phyloP scores from a whole-genome alignment of 2,888 invertebrate genomes.

The Leptinotarsa peninsularis region DNA sequence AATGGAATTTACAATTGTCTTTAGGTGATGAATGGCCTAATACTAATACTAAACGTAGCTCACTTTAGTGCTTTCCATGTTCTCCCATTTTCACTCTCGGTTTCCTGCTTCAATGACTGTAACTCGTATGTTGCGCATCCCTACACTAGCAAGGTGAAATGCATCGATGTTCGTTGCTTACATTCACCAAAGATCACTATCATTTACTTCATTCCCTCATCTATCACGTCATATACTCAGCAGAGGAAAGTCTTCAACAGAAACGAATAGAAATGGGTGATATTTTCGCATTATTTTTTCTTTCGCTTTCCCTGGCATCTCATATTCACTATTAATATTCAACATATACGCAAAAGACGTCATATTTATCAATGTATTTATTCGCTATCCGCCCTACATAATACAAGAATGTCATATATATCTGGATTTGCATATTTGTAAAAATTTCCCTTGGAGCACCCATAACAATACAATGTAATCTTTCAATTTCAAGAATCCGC shows the following conservation, averaged over 20 bases:
- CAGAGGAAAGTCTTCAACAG: background rate
- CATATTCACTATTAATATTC: constrained; percentile 15
- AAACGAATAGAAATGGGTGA: background rate
- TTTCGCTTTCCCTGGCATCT: background rate
- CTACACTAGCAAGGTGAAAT: too few relatives aligned
- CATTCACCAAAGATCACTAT: too few relatives aligned
- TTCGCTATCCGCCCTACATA: constrained; percentile 44
- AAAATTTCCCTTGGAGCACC: constrained; percentile 49
- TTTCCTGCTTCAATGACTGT: too few relatives aligned
- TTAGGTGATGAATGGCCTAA: too few relatives aligned
- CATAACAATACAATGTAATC: constrained; percentile 63
- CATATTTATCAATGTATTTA: constrained; percentile 50
- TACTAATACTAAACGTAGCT: too few relatives aligned
- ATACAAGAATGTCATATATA: constrained; percentile 48
- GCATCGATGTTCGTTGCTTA: too few relatives aligned
- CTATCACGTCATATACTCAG: too few relatives aligned
- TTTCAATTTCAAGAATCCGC: constrained; percentile 63
- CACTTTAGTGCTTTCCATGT: too few relatives aligned
- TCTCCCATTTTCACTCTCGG: too few relatives aligned
- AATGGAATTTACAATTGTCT: too few relatives aligned
- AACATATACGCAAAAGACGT: constrained; percentile 39
- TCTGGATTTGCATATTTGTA: constrained; percentile 51
- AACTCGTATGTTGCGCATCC: too few relatives aligned
- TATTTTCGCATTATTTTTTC: background rate
- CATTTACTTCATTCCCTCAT: too few relatives aligned